Percentiles rank a stretch among this genome's conserved stretches.
Conservation (phyloP, 1,140 invertebrate species). For the Diploscapter pachys region DNA sequence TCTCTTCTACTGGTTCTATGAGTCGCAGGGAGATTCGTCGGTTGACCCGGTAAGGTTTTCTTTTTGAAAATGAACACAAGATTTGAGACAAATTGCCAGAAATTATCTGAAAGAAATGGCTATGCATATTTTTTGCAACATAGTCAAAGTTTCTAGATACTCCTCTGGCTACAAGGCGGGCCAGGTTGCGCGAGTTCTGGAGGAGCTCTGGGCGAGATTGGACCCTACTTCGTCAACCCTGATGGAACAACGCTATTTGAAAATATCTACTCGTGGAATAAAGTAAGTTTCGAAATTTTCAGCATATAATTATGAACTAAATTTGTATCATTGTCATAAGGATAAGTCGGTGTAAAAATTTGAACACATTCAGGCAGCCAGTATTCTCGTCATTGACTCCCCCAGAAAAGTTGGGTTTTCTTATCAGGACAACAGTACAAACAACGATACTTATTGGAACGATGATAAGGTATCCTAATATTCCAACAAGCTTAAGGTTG, state of each 20-base stretch:
- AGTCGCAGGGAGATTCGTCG: constrained; percentile 34
- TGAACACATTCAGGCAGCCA: constrained; percentile 43
- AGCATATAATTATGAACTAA: neutral
- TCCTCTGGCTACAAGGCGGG: constrained; percentile 31
- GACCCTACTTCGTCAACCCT: constrained; percentile 62
- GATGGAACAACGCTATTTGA: constrained; percentile 60
- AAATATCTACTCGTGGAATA: constrained; percentile 52
- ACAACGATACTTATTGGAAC: constrained; percentile 13
- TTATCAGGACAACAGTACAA: constrained; percentile 44
- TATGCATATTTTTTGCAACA: neutral
- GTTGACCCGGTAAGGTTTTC: constrained; percentile 49
- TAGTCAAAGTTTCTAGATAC: neutral
- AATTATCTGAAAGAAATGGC: neutral
- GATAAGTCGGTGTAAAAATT: no score
- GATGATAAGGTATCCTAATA: constrained; percentile 28
- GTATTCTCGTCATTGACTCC: constrained; percentile 49
- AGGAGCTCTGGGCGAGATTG: constrained; percentile 60
- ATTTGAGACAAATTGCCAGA: constrained; percentile 45
- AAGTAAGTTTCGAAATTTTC: neutral
- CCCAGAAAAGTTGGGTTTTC: constrained; percentile 46
- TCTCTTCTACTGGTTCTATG: constrained; percentile 52
- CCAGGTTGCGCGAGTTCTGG: constrained; percentile 31
- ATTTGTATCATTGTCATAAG: neutral
- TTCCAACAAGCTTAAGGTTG: neutral
- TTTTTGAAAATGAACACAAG: constrained; percentile 66